phyloP scores from a whole-genome alignment of 1,140 invertebrate genomes.

The Aporrectodea caliginosa region DNA sequence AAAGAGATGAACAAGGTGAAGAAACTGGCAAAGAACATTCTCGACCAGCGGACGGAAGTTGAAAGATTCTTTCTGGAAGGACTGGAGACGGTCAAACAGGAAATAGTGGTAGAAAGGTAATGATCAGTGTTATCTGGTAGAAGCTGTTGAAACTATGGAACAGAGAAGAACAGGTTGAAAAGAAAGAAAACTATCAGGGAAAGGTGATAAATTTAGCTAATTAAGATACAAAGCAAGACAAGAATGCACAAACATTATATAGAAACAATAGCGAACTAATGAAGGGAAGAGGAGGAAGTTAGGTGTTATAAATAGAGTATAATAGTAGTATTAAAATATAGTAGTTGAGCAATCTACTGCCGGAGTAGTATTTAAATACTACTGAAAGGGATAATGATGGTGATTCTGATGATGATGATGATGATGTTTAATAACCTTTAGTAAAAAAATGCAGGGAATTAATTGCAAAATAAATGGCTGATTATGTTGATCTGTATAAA shows the following conservation, averaged over 20 bases:
- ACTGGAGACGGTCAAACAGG: slow-evolving; percentile 49
- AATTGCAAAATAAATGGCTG: too few species aligned
- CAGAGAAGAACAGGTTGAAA: background rate
- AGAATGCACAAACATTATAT: background rate
- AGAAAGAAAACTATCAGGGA: background rate
- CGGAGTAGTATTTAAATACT: too few species aligned
- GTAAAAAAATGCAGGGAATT: too few species aligned
- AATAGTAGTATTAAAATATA: too few species aligned
- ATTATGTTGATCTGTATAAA: too few species aligned
- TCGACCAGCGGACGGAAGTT: slow-evolving; percentile 54
- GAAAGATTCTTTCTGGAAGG: slow-evolving; percentile 54
- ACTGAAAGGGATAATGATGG: too few species aligned
- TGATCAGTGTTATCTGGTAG: too few species aligned
- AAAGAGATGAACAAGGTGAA: slow-evolving; percentile 56
- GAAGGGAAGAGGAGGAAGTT: background rate
- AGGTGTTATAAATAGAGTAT: too few species aligned
- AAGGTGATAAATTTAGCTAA: background rate
- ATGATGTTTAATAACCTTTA: too few species aligned
- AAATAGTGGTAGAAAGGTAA: slow-evolving; percentile 52
- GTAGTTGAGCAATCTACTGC: too few species aligned
- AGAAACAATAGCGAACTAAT: background rate
- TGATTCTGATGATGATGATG: too few species aligned
- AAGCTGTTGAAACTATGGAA: too few species aligned
- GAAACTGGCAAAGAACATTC: slow-evolving; percentile 53
- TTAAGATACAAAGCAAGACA: background rate